Base-by-base conservation (phyloP, 2,797 vertebrate genomes). In the Menidia menidia region DNA sequence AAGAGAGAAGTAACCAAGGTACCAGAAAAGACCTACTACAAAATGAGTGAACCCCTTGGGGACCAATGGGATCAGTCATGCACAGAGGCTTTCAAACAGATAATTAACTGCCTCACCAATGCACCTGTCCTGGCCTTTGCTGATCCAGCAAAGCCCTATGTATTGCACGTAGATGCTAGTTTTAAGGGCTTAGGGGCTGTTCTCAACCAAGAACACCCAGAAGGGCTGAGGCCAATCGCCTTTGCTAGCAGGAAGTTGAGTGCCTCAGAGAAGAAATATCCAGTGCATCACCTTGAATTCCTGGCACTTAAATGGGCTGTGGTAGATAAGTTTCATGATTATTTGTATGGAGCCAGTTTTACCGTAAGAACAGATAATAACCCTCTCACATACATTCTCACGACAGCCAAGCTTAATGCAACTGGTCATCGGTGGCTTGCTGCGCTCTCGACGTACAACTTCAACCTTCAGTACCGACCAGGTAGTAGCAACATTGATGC, bases 91-190 rank as follows among this genome's bases (percentile, higher is more conserved):
- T 47, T 47, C 44, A 15, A n/a, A 6, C 15, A 35, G 2, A 65
- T 78, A 1, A 25, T 74, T 1, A 6, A 54, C 3, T 52, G 41
- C 4, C 44, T 78, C 6, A 65, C 59, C 1, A 18, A 39, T 2
- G 35, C 35, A 39, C 35, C 35, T 2, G 35, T 39, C 1, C 4
- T 68, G 1, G 60, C 52, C 1, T 74, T 74, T 3, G 8, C 56
- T 32, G 60, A 78, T 3, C 48, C 65, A 2, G 3, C 2, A 2
- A 53, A 70, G 16, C 41, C 57, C 1, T 66, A 74, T 16, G 3
- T 57, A 1, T 4, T 68, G 11, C 75, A 60, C 3, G 5, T 48
- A 1, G 65, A 78, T 35, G 76, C 66, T 2, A 73, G 61, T 13
- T 12, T 73, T 14, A 30, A 65, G 1, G 71, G 58, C 0, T 10